Conservation (phyloP, 2,888 invertebrate genomes). For the Leucozona laternaria region DNA sequence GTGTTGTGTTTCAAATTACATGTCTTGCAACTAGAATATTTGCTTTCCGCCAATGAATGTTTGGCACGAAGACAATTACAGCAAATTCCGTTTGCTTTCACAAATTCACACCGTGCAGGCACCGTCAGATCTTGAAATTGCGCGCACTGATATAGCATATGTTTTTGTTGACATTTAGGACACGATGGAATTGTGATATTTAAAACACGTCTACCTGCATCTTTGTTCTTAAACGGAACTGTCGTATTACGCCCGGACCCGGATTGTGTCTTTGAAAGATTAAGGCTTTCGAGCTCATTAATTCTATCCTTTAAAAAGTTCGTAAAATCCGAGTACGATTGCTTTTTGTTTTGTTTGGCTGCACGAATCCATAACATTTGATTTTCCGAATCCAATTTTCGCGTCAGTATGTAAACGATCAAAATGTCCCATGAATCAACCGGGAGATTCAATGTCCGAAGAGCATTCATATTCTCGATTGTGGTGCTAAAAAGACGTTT, state of each 20-base stretch:
- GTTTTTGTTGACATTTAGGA: conserved; percentile 31
- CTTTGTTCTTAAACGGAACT: not conserved
- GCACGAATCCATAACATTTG: conserved; percentile 34
- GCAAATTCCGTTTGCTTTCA: no score
- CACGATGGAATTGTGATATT: conserved; percentile 18
- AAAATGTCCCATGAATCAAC: conserved; percentile 27
- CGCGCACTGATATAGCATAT: conserved; percentile 22
- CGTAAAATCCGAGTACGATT: not conserved
- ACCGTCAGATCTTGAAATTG: conserved; percentile 13
- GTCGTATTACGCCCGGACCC: not conserved
- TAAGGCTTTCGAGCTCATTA: conserved; percentile 31
- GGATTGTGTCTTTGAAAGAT: not conserved
- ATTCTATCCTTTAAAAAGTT: conserved; percentile 10
- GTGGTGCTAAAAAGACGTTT: conserved; percentile 21
- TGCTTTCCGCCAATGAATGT: conserved; percentile 15
- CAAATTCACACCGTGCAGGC: no score
- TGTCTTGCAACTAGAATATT: conserved; percentile 30
- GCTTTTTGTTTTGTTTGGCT: not conserved
- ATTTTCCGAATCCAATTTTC: conserved; percentile 42
- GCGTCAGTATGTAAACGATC: conserved; percentile 10
- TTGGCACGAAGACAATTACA: conserved; percentile 22
- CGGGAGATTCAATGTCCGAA: conserved; percentile 35
- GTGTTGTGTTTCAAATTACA: conserved; percentile 38
- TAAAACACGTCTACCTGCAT: conserved; percentile 5
- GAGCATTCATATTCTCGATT: conserved; percentile 31